phyloP scores from a whole-genome alignment of 1,140 invertebrate species.

The Drosophila novamexicana region DNA sequence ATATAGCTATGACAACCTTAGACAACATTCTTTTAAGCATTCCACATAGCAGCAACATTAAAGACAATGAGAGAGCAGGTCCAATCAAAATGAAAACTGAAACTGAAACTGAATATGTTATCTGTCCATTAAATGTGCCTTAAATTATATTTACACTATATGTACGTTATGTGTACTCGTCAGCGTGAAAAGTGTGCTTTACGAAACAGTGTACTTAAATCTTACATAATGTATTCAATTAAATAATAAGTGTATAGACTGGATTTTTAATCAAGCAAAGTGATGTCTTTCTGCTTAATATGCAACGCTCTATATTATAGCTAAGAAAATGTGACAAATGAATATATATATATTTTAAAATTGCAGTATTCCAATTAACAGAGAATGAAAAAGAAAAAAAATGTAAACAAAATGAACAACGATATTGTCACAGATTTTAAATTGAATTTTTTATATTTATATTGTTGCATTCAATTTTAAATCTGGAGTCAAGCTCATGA shows the following conservation, averaged over 20 bases:
- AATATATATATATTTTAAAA: conserved; percentile 33
- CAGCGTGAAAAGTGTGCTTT: conserved; percentile 56
- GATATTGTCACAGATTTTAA: conserved; percentile 37
- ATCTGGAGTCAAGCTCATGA: conserved; percentile 27
- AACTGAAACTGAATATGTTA: conserved; percentile 44
- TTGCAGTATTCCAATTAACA: conserved; percentile 64
- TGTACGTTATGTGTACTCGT: conserved; percentile 43
- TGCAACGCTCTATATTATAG: conserved; percentile 72
- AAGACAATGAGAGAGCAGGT: conserved; percentile 77
- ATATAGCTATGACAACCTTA: conserved; percentile 67
- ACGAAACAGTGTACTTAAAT: conserved; percentile 59
- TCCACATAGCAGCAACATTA: conserved; percentile 59
- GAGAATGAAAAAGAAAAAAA: conserved; percentile 40
- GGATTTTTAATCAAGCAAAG: conserved; percentile 64
- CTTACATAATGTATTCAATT: conserved; percentile 61
- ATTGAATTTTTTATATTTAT: conserved; percentile 1
- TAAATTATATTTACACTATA: conserved; percentile 56
- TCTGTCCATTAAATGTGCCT: conserved; percentile 80
- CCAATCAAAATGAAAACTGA: conserved; percentile 64
- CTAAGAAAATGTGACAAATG: conserved; percentile 52
- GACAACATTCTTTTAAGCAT: conserved; percentile 73
- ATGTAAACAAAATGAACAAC: conserved; percentile 65
- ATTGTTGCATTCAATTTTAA: conserved; percentile 25
- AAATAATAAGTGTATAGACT: conserved; percentile 76
- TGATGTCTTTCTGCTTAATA: conserved; percentile 76